phyloP scores from a whole-genome alignment of 2,113 vertebrate species.

The Serranochromis macrocephalus region DNA sequence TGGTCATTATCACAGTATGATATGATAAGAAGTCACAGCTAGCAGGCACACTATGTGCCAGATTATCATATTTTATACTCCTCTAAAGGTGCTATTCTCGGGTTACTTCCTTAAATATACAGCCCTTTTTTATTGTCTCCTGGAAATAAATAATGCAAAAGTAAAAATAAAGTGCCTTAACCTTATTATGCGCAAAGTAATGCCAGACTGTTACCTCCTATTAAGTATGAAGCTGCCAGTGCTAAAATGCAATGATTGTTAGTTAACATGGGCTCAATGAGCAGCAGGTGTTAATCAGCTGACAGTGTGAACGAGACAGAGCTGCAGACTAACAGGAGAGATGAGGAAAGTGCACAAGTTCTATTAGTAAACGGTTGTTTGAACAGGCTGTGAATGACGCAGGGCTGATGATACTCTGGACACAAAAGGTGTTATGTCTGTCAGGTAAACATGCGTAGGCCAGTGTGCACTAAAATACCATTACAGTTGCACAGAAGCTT shows the following conservation, averaged over 20 bases:
- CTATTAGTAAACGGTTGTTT: rapidly evolving
- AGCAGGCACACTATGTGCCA: background rate
- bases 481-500: background rate
- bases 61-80: background rate
- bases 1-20: background rate
- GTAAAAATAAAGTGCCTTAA: background rate
- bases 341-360: background rate
- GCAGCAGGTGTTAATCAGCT: background rate
- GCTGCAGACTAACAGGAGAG: background rate
- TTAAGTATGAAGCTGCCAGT: background rate
- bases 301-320: background rate
- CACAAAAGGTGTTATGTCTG: background rate
- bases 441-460: background rate
- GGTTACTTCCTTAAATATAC: background rate
- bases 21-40: background rate
- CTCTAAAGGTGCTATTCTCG: background rate
- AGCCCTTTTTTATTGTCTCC: background rate
- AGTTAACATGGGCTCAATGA: background rate
- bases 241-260: background rate
- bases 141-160: background rate
- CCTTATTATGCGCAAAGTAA: background rate
- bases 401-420: background rate
- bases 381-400: background rate
- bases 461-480: background rate
- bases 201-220: background rate